Base-by-base conservation (phyloP, 2,888 invertebrate species). In the Stenichneumon culpator region DNA sequence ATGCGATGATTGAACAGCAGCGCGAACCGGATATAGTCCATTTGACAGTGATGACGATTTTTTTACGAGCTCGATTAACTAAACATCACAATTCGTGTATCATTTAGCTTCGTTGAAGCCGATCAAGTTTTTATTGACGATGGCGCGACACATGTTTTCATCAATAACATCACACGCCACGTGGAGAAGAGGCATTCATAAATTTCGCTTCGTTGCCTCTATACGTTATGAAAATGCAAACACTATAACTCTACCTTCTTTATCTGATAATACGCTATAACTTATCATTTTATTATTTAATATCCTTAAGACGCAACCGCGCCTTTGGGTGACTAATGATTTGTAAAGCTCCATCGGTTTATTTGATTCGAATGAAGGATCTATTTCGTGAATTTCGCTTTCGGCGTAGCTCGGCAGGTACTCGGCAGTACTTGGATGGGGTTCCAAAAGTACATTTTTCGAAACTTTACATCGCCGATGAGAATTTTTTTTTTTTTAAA, bases 1-100 rank as follows among this genome's bases (percentile, higher is more conserved):
- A 63, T 16, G 5, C 32, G 63, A 28, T 32, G 32, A 63, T 63
- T 63, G 32, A 28, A 63, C 63, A 63, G 63, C 63, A 63, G 63
- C 16, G 0, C 32, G 63, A 63, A 32, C 63, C 32, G 32, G 63
- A 32, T 63, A 63, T 6, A 16, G 6, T 32, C n/a, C 2, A 32
- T 63, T n/a, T 63, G 16, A 28, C 2, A 28, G 16, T 16, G 28
- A 32, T 32, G 63, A 63, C 28, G 28, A 47, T 47, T 47, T 47
- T 16, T 16, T 47, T 47, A 47, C 44, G 44, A 32, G 6, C 63
- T 28, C 16, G 16, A 28, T 32, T 16, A 28, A 28, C 14, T 63
- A 63, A 63, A 28, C 28, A 63, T 63, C n/a, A 7, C 7, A 4
- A 39, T 32, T 25, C 6, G n/a, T n/a, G 32, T n/a, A 7, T 6